Conservation (phyloP, 1,140 invertebrate species). For the Alviniconcha marisindica region DNA sequence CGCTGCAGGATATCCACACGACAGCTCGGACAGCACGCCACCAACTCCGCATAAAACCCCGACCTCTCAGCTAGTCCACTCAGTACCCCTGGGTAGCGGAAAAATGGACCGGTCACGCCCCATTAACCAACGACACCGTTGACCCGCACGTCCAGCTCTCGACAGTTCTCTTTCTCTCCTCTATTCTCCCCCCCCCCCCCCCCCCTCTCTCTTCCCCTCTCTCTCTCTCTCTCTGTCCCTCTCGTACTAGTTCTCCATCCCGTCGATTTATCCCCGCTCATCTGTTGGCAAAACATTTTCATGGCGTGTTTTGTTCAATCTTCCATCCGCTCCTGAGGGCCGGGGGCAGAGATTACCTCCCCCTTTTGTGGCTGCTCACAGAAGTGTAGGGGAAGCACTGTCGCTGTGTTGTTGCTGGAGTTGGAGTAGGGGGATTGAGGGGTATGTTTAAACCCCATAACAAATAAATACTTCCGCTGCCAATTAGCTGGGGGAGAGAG, state of each 20-base stretch:
- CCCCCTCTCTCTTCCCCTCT: not conserved
- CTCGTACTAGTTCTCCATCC: not conserved
- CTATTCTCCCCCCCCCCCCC: not conserved
- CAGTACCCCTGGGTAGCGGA: no score
- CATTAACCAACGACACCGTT: not conserved
- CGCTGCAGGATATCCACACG: no score
- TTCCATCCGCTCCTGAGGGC: no score
- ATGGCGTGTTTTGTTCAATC: slow-evolving; percentile 3
- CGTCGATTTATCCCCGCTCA: not conserved
- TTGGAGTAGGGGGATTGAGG: not conserved
- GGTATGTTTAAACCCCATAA: slow-evolving; percentile 13
- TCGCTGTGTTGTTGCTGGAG: not conserved
- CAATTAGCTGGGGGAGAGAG: not conserved
- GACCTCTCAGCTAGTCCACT: no score
- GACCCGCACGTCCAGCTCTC: not conserved
- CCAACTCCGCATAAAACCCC: no score
- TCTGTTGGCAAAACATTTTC: slow-evolving; percentile 5
- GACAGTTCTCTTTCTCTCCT: not conserved
- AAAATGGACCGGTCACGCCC: not conserved
- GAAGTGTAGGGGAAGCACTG: not conserved
- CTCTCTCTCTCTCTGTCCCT: not conserved
- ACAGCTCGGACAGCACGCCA: no score
- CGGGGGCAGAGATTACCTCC: not conserved
- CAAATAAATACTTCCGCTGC: slow-evolving; percentile 22
- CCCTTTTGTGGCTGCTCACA: not conserved